These are phyloP conservation scores for Dipodomys spectabilis DNA, from an alignment of 2,113 vertebrate genomes.

Conservation along the genomic window DNA sequence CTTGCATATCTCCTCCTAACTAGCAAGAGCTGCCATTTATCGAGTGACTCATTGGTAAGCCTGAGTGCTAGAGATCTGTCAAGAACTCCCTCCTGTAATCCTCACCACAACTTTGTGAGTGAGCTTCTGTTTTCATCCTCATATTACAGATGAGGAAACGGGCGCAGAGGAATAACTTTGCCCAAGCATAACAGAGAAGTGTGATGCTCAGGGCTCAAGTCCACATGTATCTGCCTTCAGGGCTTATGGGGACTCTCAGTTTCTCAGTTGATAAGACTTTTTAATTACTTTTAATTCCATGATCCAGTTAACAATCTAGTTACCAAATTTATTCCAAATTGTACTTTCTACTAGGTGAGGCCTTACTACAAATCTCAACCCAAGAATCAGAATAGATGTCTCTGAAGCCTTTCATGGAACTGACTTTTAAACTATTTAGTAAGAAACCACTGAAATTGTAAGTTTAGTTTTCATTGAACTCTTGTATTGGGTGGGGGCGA, in stretches of 20 bases:
- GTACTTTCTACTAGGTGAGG: neutral
- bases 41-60: neutral
- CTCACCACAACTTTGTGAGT: neutral
- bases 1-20: neutral
- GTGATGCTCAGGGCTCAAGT: neutral
- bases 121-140: neutral
- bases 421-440: conserved; percentile 19
- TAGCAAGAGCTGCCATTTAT: neutral
- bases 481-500: too few species aligned
- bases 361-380: neutral
- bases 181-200: conserved; percentile 10
- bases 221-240: neutral
- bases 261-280: neutral
- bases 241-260: neutral
- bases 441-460: conserved; percentile 27
- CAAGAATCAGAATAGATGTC: neutral
- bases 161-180: conserved; percentile 28
- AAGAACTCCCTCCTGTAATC: neutral
- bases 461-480: conserved; percentile 10
- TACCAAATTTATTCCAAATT: neutral
- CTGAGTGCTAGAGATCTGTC: neutral
- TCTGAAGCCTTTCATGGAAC: conserved; percentile 37
- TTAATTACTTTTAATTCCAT: neutral
- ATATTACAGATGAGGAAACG: conserved; percentile 57
- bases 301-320: neutral